Evolutionary conservation across 2,888 invertebrate genomes (phyloP).

Genomic region (Matsumyia berberina): DNA sequence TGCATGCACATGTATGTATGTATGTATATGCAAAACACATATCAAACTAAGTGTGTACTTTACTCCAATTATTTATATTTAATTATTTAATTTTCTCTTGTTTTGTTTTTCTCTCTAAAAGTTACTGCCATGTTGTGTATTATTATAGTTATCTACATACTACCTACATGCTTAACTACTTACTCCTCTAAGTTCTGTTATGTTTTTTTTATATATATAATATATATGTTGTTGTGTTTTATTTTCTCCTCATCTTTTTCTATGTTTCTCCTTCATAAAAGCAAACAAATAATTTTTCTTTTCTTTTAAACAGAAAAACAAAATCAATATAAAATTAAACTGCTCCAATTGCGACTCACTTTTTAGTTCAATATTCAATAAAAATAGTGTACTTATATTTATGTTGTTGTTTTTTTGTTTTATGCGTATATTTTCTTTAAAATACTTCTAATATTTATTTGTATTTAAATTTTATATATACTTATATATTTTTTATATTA

Average conservation of each 20-base stretch:
- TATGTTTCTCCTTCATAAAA: slow-evolving; percentile 64
- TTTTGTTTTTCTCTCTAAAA: slow-evolving; percentile 58
- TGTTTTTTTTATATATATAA: slow-evolving; percentile 65
- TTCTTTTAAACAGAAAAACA: slow-evolving; percentile 14
- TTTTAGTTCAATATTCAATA: slow-evolving; percentile 57
- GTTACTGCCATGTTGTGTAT: slow-evolving; percentile 66
- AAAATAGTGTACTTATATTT: slow-evolving; percentile 71
- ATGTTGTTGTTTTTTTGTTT: slow-evolving; percentile 64
- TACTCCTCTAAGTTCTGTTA: slow-evolving; percentile 47
- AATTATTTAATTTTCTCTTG: slow-evolving; percentile 40
- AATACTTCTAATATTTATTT: slow-evolving; percentile 57
- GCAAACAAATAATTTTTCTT: slow-evolving; percentile 61
- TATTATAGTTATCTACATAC: slow-evolving; percentile 72
- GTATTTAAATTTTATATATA: slow-evolving; percentile 46
- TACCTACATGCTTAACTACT: slow-evolving; percentile 74
- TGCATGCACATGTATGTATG: no score
- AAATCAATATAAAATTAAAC: slow-evolving; percentile 51
- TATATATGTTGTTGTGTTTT: slow-evolving; percentile 54
- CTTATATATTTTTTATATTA: slow-evolving; percentile 51
- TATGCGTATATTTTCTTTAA: slow-evolving; percentile 55
- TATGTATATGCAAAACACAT: slow-evolving; percentile 74
- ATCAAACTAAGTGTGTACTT: slow-evolving; percentile 72
- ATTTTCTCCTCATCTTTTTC: slow-evolving; percentile 56
- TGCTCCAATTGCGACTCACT: slow-evolving; percentile 55
- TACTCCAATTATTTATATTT: slow-evolving; percentile 63